A percentile compares a stretch with the other conserved stretches of the same genome.
These are phyloP conservation scores for Nomada goodeniana DNA, from an alignment of 2,888 invertebrate species.

Conservation along the genomic window DNA sequence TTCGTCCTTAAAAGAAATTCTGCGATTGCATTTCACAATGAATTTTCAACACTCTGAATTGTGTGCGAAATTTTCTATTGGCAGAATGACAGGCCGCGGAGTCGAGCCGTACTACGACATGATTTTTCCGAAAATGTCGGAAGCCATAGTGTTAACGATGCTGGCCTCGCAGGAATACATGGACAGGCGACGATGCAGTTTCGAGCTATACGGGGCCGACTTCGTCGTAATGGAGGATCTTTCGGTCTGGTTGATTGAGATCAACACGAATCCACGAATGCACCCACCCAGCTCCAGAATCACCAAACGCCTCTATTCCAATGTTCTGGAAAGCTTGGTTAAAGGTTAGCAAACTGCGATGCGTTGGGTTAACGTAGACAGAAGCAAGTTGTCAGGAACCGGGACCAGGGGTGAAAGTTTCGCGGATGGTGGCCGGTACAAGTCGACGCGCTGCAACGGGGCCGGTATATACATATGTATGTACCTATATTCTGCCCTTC, in stretches of 20 bases:
- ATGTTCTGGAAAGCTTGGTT: constrained; percentile 92
- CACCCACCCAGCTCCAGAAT: constrained; percentile 91
- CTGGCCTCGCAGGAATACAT: constrained; percentile 91
- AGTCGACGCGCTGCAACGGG: constrained; percentile 8
- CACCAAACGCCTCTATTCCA: constrained; percentile 92
- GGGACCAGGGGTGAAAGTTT: constrained; percentile 47
- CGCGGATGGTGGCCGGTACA: constrained; percentile 9
- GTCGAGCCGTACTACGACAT: constrained; percentile 86
- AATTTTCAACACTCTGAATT: too few species aligned
- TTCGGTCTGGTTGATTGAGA: constrained; percentile 95
- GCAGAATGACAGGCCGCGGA: constrained; percentile 85
- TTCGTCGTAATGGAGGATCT: constrained; percentile 95
- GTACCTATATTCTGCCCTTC: constrained; percentile 15
- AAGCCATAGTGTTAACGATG: constrained; percentile 92
- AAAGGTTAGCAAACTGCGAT: constrained; percentile 88
- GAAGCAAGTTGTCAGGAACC: constrained; percentile 39
- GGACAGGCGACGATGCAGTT: constrained; percentile 89
- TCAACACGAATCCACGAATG: constrained; percentile 95
- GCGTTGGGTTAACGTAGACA: constrained; percentile 15
- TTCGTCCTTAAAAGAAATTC: too few species aligned
- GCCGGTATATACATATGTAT: too few species aligned
- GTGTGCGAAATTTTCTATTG: not conserved
- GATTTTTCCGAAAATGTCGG: constrained; percentile 94
- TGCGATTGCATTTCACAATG: too few species aligned
- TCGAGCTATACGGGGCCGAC: constrained; percentile 95